Conservation (phyloP, 1,140 invertebrate genomes). For the Cotesia chilonis region DNA sequence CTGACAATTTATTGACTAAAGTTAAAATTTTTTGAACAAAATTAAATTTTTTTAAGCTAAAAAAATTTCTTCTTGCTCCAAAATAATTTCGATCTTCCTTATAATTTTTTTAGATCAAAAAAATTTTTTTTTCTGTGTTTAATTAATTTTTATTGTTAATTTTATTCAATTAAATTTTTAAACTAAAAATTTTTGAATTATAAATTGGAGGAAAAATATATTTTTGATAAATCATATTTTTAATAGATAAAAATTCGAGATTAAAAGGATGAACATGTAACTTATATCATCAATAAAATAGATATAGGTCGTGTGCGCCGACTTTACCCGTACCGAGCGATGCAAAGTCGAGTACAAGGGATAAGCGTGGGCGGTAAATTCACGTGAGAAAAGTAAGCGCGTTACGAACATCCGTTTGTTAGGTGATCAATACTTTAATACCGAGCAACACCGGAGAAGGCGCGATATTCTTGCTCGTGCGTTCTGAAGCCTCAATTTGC, state of each 20-base stretch:
- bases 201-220: too few relatives aligned
- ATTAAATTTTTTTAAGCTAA: too few relatives aligned
- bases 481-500: too few relatives aligned
- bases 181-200: too few relatives aligned
- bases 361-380: conserved; percentile 37
- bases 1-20: too few relatives aligned
- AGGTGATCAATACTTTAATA: conserved; percentile 57
- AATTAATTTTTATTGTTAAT: too few relatives aligned
- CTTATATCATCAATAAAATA: neutral
- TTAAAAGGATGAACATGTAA: neutral
- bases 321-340: neutral
- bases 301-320: conserved; percentile 14
- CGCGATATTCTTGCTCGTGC: conserved; percentile 35
- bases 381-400: conserved; percentile 34
- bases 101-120: too few relatives aligned
- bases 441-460: conserved; percentile 39
- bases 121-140: too few relatives aligned
- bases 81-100: too few relatives aligned
- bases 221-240: neutral
- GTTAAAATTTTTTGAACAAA: too few relatives aligned
- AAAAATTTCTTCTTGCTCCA: too few relatives aligned
- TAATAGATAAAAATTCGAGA: neutral
- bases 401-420: conserved; percentile 5
- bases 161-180: too few relatives aligned
- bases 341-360: conserved; percentile 12